Evolutionary conservation across 2,888 invertebrate genomes (phyloP).

Genomic region (Metopia argyrocephala): DNA sequence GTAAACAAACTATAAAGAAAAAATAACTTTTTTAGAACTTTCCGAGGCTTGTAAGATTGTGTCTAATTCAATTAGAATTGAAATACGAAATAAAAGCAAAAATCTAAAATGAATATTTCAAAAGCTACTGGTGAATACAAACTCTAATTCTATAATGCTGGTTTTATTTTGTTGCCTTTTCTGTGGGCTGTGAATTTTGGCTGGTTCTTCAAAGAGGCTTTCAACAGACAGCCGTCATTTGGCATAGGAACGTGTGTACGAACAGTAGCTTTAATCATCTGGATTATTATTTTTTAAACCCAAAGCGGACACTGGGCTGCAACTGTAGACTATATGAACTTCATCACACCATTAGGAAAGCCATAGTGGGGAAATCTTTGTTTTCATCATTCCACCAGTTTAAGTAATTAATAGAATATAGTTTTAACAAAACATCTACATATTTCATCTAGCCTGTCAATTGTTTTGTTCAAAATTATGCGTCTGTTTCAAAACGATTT

Average conservation of each 20-base stretch:
- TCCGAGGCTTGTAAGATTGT: too few relatives aligned
- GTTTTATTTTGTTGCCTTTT: conserved; percentile 91
- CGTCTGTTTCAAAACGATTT: too few relatives aligned
- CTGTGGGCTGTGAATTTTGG: conserved; percentile 94
- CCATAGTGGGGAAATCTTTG: too few relatives aligned
- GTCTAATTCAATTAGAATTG: neutral
- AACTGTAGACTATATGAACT: conserved; percentile 90
- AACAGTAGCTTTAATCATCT: conserved; percentile 83
- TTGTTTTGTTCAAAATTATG: too few relatives aligned
- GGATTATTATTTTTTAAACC: conserved; percentile 90
- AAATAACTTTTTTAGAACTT: too few relatives aligned
- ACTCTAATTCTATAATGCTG: conserved; percentile 88
- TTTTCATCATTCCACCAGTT: too few relatives aligned
- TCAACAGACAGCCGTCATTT: conserved; percentile 87
- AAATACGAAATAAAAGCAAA: neutral
- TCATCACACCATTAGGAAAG: conserved; percentile 88
- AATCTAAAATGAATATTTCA: conserved; percentile 86
- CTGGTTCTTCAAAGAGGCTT: conserved; percentile 96
- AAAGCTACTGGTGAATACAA: conserved; percentile 88
- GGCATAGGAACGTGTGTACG: conserved; percentile 88
- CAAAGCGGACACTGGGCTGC: conserved; percentile 91
- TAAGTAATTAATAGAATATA: too few relatives aligned
- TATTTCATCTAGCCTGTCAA: too few relatives aligned
- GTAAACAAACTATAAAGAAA: too few relatives aligned
- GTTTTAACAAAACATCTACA: too few relatives aligned